Percentiles rank a stretch among this genome's conserved stretches.
phyloP scores from a whole-genome alignment of 2,113 vertebrate genomes.

The Chloroceryle aenea region DNA sequence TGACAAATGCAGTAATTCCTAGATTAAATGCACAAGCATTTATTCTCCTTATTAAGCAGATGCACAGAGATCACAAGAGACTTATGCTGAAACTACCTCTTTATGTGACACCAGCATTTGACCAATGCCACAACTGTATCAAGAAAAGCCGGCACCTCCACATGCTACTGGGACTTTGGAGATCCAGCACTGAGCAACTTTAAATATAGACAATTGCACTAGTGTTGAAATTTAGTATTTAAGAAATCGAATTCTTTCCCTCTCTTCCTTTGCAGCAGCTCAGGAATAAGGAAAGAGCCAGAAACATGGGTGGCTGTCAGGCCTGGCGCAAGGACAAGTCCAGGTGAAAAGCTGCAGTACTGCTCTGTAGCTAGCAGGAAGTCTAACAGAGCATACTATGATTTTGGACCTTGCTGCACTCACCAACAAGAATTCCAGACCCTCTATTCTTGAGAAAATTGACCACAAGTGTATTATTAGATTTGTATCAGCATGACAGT shows the following conservation, averaged over 20 bases:
- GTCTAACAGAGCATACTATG: fast-evolving
- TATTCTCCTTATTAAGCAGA: background rate
- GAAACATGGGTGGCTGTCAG: background rate
- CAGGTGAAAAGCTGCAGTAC: background rate
- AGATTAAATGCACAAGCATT: background rate
- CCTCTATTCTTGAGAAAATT: background rate
- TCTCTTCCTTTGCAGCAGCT: background rate
- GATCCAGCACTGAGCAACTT: background rate
- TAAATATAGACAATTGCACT: background rate
- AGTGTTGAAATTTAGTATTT: background rate
- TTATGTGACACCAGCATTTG: background rate
- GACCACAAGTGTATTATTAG: background rate
- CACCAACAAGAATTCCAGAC: background rate
- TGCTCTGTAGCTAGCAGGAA: background rate
- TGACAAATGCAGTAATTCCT: background rate
- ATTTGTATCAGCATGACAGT: background rate
- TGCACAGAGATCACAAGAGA: background rate
- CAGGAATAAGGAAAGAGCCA: background rate
- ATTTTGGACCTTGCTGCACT: background rate
- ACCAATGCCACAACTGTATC: background rate
- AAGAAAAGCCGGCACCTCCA: too few relatives aligned
- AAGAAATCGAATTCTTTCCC: background rate
- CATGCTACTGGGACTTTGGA: too few relatives aligned
- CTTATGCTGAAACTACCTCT: background rate
- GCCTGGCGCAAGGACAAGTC: background rate